Conservation (phyloP, 2,797 vertebrate genomes). For the Bradypodion pumilum region DNA sequence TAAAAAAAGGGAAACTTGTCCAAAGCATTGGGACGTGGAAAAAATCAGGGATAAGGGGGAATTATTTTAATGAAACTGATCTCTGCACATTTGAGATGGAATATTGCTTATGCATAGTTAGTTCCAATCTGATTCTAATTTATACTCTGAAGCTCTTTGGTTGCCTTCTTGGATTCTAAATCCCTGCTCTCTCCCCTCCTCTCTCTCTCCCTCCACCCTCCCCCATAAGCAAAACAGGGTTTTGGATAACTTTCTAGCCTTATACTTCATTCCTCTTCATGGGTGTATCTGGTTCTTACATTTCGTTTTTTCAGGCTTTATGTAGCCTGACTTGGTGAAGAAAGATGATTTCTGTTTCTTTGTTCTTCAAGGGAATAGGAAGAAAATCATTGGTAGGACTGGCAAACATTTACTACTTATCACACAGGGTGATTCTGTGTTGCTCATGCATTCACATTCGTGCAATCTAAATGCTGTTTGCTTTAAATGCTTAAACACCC, state of each 20-base stretch:
- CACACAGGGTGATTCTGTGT: slow-evolving; percentile 42
- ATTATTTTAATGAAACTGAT: slow-evolving; percentile 64
- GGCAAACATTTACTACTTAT: slow-evolving; percentile 43
- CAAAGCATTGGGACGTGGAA: slow-evolving; percentile 41
- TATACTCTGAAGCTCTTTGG: slow-evolving; percentile 49
- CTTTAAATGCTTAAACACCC: slow-evolving; percentile 26
- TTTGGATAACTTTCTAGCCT: slow-evolving; percentile 59
- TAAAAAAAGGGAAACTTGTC: slow-evolving; percentile 37
- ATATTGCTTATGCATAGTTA: slow-evolving; percentile 52
- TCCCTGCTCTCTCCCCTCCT: slow-evolving; percentile 45
- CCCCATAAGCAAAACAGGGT: slow-evolving; percentile 27
- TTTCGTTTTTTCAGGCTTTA: slow-evolving; percentile 57
- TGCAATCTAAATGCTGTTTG: slow-evolving; percentile 17
- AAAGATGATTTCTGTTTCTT: slow-evolving; percentile 43
- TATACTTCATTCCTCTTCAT: slow-evolving; percentile 61
- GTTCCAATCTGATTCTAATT: slow-evolving; percentile 63
- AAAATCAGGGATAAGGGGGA: slow-evolving; percentile 50
- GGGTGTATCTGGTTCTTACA: slow-evolving; percentile 56
- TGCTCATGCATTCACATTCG: rapidly evolving
- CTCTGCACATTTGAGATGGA: slow-evolving; percentile 31
- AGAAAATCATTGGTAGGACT: slow-evolving; percentile 31
- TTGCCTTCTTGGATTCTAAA: slow-evolving; percentile 51
- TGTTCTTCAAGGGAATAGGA: slow-evolving; percentile 15
- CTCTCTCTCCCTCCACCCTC: not conserved
- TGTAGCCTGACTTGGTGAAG: slow-evolving; percentile 10